Conservation (phyloP, 2,797 vertebrate species). For the Oreochromis grahami region DNA sequence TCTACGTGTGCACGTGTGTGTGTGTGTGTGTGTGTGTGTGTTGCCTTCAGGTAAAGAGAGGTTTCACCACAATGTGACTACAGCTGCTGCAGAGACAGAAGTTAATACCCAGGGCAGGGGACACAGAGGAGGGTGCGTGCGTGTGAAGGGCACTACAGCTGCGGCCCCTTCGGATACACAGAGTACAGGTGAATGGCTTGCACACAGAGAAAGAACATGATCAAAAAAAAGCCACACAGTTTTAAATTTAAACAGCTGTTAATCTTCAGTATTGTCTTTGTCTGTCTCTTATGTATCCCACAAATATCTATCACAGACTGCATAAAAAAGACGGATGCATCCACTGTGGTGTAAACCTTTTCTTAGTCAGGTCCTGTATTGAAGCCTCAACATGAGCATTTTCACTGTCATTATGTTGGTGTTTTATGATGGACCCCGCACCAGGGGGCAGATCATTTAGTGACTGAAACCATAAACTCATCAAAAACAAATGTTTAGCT, state of each 20-base stretch:
- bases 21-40: neutral
- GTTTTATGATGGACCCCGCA: neutral
- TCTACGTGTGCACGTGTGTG: neutral
- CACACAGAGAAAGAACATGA: neutral
- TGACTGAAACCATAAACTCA: neutral
- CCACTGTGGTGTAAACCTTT: neutral
- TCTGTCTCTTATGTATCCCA: neutral
- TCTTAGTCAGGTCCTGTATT: neutral
- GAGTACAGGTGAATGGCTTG: constrained; percentile 23
- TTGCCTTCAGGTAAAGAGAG: constrained; percentile 73
- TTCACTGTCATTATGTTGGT: neutral
- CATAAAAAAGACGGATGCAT: neutral
- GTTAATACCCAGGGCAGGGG: constrained; percentile 63
- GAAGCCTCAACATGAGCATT: neutral
- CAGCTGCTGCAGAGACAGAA: constrained; percentile 74
- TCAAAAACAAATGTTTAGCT: neutral
- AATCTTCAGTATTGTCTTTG: neutral
- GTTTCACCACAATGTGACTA: constrained; percentile 64
- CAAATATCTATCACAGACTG: neutral
- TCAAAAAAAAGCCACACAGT: neutral
- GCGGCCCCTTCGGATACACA: constrained; percentile 35
- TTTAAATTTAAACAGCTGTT: neutral
- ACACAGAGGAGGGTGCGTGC: constrained; percentile 42
- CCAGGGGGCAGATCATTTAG: neutral
- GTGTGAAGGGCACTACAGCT: constrained; percentile 48